These are phyloP conservation scores for Mesoligia furuncula DNA, from an alignment of 2,888 invertebrate species.

Conservation along the genomic window DNA sequence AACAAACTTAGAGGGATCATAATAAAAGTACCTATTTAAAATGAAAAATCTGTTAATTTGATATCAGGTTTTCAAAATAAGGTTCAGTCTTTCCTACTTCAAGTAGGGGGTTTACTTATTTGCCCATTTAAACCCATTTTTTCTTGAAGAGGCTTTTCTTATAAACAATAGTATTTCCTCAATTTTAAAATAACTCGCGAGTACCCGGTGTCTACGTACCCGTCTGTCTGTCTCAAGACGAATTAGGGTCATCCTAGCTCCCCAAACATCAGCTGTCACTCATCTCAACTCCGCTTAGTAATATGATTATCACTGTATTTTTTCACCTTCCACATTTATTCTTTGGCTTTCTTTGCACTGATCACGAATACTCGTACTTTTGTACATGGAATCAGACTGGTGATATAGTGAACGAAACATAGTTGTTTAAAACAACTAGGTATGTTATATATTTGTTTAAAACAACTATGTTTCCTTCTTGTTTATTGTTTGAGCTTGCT, in stretches of 20 bases:
- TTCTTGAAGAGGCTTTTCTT: not conserved
- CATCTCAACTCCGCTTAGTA: conserved; percentile 51
- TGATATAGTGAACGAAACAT: not conserved
- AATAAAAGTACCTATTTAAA: not conserved
- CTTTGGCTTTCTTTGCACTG: conserved; percentile 11
- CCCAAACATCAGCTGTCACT: conserved; percentile 68
- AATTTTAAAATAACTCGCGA: conserved; percentile 23
- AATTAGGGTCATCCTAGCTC: conserved; percentile 66
- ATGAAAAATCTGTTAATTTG: not conserved
- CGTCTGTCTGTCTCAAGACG: conserved; percentile 67
- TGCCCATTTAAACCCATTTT: not conserved
- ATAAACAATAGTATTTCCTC: not conserved
- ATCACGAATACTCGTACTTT: conserved; percentile 22
- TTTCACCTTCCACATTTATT: conserved; percentile 31
- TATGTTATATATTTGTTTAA: too few relatives aligned
- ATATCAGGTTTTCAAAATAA: not conserved
- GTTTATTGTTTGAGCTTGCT: not conserved
- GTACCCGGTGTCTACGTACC: conserved; percentile 26
- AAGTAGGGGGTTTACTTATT: not conserved
- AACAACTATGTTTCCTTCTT: too few relatives aligned
- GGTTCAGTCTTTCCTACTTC: not conserved
- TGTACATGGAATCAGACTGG: not conserved
- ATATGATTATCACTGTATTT: conserved; percentile 57
- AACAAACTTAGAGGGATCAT: not conserved
- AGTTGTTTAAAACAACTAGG: too few relatives aligned